Percentiles rank a stretch among this genome's conserved stretches.
phyloP scores from a whole-genome alignment of 2,113 vertebrate genomes.

The Pteruthius melanotis region DNA sequence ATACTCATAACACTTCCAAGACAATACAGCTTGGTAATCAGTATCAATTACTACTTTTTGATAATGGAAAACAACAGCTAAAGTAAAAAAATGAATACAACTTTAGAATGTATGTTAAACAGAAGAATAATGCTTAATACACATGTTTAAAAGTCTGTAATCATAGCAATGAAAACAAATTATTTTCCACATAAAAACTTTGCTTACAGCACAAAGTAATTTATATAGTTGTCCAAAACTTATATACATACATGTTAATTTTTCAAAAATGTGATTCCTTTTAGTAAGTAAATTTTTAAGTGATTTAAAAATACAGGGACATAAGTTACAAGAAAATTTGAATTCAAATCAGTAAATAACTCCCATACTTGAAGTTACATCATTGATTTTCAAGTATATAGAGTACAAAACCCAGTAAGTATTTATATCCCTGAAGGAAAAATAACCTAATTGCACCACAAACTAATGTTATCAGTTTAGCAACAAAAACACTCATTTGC shows the following conservation, averaged over 20 bases:
- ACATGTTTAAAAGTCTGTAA: background rate
- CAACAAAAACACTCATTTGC: slow-evolving; percentile 22
- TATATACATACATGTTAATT: background rate
- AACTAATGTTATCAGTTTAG: background rate
- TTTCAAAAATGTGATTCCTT: background rate
- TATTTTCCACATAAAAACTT: background rate
- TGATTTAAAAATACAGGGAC: background rate
- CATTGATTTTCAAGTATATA: background rate
- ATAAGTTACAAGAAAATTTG: background rate
- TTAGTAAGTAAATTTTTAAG: background rate
- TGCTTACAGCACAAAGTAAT: background rate
- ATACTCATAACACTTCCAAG: background rate
- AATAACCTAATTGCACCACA: slow-evolving; percentile 5
- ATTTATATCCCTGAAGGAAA: background rate
- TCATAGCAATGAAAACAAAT: background rate
- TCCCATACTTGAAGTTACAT: background rate
- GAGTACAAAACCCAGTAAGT: background rate
- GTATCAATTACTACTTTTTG: background rate
- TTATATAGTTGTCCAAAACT: background rate
- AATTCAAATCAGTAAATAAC: background rate
- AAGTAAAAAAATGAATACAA: background rate
- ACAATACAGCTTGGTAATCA: background rate
- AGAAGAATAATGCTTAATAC: background rate
- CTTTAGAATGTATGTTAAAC: background rate
- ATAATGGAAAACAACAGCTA: background rate